These are phyloP conservation scores for Myotis myotis DNA, from an alignment of 2,797 vertebrate genomes.

Conservation along the genomic window DNA sequence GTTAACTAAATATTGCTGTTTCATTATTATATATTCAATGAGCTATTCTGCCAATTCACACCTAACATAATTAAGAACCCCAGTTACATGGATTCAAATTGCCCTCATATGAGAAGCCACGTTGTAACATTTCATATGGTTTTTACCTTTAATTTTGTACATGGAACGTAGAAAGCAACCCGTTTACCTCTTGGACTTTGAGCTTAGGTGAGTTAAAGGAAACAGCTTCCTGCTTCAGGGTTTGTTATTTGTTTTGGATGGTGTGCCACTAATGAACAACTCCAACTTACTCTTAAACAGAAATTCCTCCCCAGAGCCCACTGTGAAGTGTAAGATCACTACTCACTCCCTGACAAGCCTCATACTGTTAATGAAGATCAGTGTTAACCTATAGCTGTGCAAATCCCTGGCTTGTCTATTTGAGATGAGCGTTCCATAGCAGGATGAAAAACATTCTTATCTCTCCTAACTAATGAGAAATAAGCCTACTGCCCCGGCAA, in stretches of 20 bases:
- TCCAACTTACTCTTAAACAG: neutral
- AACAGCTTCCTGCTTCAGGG: neutral
- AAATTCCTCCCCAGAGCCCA: conserved; percentile 35
- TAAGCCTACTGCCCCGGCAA: neutral
- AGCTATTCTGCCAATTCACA: neutral
- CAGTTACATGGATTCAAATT: neutral
- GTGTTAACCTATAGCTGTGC: neutral
- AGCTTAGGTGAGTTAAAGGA: conserved; percentile 13
- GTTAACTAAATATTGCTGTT: neutral
- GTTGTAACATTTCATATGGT: neutral
- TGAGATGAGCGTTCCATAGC: neutral
- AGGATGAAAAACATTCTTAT: neutral
- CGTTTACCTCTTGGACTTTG: neutral
- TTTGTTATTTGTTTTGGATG: conserved; percentile 47
- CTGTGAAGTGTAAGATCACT: conserved; percentile 7
- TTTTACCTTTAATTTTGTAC: conserved; percentile 13
- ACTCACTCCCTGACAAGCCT: conserved; percentile 26
- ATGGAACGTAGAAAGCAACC: neutral
- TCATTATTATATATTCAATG: neutral
- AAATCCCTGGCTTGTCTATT: conserved; percentile 50
- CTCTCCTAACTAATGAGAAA: conserved; percentile 62
- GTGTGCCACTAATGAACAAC: conserved; percentile 18
- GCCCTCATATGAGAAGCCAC: neutral
- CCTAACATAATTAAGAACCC: neutral
- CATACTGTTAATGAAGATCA: conserved; percentile 45